These are phyloP conservation scores for Petromus typicus DNA, from an alignment of 2,113 vertebrate species.

Conservation along the genomic window DNA sequence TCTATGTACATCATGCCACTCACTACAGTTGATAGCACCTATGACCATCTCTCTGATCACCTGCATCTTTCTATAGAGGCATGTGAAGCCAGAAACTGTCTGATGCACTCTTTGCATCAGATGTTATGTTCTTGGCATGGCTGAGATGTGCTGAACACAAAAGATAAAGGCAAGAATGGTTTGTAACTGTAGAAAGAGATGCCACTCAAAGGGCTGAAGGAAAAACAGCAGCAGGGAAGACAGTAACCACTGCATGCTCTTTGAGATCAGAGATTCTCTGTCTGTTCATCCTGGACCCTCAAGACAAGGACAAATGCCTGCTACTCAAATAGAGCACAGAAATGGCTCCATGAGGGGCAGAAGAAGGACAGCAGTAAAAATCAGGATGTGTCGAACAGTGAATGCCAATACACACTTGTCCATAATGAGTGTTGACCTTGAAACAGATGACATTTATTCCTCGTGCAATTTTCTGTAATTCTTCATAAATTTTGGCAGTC, in stretches of 20 bases:
- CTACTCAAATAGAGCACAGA: rapidly evolving
- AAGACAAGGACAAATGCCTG: background rate
- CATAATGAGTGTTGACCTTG: background rate
- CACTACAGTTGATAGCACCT: background rate
- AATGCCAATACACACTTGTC: rapidly evolving
- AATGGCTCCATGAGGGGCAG: background rate
- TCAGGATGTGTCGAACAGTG: too few species aligned
- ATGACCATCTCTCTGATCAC: background rate
- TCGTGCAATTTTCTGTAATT: background rate
- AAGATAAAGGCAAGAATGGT: background rate
- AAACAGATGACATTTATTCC: background rate
- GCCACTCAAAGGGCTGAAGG: rapidly evolving
- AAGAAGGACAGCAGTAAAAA: background rate
- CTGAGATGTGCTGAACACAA: background rate
- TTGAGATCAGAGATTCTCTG: background rate
- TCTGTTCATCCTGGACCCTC: background rate
- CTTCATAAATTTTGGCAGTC: background rate
- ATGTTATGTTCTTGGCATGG: too few species aligned
- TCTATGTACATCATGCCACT: background rate
- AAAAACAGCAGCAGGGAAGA: background rate
- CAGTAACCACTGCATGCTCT: too few species aligned
- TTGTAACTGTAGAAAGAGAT: background rate
- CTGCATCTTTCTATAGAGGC: background rate
- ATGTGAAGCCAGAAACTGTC: background rate
- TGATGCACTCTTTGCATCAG: too few species aligned